phyloP scores from a whole-genome alignment of 2,888 invertebrate genomes.

The Lypha dubia region DNA sequence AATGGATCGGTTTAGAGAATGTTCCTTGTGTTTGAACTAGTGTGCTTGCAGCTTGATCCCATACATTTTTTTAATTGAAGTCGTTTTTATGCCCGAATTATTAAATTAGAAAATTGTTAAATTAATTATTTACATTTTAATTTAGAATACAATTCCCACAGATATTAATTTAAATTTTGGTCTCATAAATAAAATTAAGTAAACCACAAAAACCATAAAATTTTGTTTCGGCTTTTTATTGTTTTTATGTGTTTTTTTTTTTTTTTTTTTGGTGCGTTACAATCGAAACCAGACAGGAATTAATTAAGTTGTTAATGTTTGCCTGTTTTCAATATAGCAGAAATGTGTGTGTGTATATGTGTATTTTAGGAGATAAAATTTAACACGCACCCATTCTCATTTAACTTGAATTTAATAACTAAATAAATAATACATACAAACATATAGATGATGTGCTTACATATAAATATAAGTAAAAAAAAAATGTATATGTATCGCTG shows the following conservation, averaged over 20 bases:
- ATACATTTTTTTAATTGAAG: too few species aligned
- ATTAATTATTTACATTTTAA: not conserved
- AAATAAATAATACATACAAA: conserved; percentile 29
- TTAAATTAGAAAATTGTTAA: not conserved
- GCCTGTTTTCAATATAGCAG: conserved; percentile 4
- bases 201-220: conserved; percentile 51
- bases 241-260: not conserved
- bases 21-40: too few species aligned
- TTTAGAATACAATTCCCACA: conserved; percentile 1
- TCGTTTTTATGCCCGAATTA: too few species aligned
- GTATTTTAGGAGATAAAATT: not conserved
- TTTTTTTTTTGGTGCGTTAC: not conserved
- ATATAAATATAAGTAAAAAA: too few species aligned
- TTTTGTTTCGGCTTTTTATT: conserved; percentile 11
- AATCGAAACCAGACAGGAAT: conserved; percentile 33
- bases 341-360: conserved; percentile 10
- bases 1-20: too few species aligned
- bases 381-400: not conserved
- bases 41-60: too few species aligned
- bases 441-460: too few species aligned
- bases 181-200: conserved; percentile 51
- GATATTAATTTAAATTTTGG: conserved; percentile 51
- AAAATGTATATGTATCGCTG: not conserved
- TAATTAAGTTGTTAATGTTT: conserved; percentile 37
- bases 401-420: conserved; percentile 47